Percentiles rank a stretch among this genome's conserved stretches.
Conservation (phyloP, 2,113 vertebrate species). For the Ictidomys tridecemlineatus region DNA sequence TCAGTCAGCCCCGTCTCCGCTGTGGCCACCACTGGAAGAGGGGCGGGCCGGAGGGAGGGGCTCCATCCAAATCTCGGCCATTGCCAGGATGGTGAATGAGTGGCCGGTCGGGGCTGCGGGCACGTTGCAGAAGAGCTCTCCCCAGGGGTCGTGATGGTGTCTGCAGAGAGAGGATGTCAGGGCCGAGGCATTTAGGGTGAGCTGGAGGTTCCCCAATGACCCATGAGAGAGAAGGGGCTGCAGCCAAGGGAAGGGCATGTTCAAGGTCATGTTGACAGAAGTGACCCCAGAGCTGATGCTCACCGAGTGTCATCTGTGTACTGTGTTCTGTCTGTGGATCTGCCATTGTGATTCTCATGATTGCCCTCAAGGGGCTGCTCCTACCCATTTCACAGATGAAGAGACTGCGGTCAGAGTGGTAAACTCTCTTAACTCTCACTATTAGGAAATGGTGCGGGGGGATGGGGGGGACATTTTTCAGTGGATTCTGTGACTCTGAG, state of each 20-base stretch:
- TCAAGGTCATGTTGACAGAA: neutral
- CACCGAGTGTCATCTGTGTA: neutral
- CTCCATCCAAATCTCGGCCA: neutral
- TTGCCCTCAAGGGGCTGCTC: neutral
- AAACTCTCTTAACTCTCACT: neutral
- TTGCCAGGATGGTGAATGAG: neutral
- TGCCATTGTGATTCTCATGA: neutral
- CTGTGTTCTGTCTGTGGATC: neutral
- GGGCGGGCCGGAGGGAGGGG: neutral
- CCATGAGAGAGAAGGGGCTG: neutral
- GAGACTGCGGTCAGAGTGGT: neutral
- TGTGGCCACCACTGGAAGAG: neutral
- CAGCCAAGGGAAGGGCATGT: accelerated
- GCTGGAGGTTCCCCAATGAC: neutral
- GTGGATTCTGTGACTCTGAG: neutral
- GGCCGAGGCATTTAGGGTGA: neutral
- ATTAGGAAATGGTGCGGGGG: neutral
- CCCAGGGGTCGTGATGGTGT: neutral
- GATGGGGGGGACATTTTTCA: neutral
- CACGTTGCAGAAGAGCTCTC: neutral
- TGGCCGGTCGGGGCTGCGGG: neutral
- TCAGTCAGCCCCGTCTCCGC: neutral
- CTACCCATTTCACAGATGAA: neutral
- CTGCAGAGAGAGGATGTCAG: neutral
- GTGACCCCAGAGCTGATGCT: neutral